Evolutionary conservation across 2,113 vertebrate species (phyloP).

Genomic region (Progne subis): DNA sequence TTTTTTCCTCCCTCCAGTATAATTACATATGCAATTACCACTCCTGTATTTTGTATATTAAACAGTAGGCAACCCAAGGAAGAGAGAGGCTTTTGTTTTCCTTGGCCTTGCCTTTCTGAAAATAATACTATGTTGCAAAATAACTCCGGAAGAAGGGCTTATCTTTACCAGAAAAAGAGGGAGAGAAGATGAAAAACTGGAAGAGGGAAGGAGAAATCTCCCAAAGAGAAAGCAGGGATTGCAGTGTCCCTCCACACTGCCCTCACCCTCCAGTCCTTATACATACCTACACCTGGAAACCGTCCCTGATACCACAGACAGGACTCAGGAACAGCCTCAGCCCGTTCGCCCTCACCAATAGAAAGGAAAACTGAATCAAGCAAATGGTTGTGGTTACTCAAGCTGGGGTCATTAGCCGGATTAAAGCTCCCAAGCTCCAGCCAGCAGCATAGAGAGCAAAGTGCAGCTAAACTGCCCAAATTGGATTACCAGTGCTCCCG

Average conservation of each 20-base stretch:
- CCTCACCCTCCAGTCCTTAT: not conserved
- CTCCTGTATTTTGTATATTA: constrained; percentile 73
- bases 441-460: constrained; percentile 53
- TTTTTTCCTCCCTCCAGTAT: constrained; percentile 58
- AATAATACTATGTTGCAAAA: constrained; percentile 48
- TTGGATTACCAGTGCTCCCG: constrained; percentile 45
- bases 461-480: constrained; percentile 64
- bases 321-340: not conserved
- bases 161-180: not conserved
- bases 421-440: constrained; percentile 50
- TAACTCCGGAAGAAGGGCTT: not conserved
- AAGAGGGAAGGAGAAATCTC: not conserved
- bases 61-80: constrained; percentile 66
- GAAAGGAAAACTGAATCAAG: constrained; percentile 47
- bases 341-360: not conserved
- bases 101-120: constrained; percentile 54
- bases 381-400: not conserved
- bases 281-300: not conserved
- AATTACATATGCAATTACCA: constrained; percentile 78
- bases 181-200: not conserved
- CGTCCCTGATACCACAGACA: fast-evolving
- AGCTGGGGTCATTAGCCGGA: constrained; percentile 62
- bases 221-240: not conserved
- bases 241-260: fast-evolving
- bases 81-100: constrained; percentile 58